Evolutionary conservation across 2,888 invertebrate genomes (phyloP).

Genomic region (Coenonympha glycerion): DNA sequence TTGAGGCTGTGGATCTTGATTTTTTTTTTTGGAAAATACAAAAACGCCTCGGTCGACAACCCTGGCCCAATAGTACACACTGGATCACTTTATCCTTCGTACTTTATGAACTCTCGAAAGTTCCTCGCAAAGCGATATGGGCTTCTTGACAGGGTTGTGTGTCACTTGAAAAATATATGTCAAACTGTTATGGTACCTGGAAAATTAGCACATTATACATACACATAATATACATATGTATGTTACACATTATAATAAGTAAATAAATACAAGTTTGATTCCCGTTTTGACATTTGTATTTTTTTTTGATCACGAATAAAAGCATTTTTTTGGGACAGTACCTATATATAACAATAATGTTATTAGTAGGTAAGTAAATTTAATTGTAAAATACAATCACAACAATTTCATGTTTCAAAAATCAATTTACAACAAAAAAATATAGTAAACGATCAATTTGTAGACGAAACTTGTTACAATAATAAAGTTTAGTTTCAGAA

Average conservation of each 20-base stretch:
- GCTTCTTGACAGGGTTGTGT: constrained; percentile 61
- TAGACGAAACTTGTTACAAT: neutral
- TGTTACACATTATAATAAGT: no score
- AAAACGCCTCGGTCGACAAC: constrained; percentile 48
- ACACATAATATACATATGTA: neutral
- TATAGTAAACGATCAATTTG: neutral
- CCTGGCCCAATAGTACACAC: constrained; percentile 64
- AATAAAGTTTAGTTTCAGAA: neutral
- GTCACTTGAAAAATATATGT: constrained; percentile 19
- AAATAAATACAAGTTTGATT: neutral
- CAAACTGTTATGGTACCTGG: constrained; percentile 52
- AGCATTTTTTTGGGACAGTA: no score
- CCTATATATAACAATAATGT: no score
- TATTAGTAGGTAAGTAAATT: no score
- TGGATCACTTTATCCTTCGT: constrained; percentile 56
- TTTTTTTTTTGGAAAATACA: constrained; percentile 36
- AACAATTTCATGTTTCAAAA: no score
- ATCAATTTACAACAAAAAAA: neutral
- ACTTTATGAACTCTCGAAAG: constrained; percentile 60
- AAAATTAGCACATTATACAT: constrained; percentile 25
- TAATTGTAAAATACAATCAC: no score
- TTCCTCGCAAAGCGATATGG: constrained; percentile 49
- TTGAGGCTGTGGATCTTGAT: no score
- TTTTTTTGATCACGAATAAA: no score
- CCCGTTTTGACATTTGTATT: no score